Evolutionary conservation across 2,113 vertebrate genomes (phyloP).

Genomic region (Hemiscyllium ocellatum): DNA sequence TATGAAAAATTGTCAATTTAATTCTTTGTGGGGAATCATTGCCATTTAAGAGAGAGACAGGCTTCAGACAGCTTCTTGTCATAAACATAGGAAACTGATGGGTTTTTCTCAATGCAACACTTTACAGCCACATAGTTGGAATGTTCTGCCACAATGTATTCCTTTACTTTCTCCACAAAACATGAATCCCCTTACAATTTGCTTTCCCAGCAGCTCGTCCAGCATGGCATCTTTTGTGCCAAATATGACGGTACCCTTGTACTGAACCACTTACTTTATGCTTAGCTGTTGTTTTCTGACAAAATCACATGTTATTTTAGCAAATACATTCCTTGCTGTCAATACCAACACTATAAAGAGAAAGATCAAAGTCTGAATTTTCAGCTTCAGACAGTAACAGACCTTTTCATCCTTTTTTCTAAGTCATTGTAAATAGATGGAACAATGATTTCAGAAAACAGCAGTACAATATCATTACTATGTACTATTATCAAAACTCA

Average conservation of each 20-base stretch:
- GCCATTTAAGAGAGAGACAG: not conserved
- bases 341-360: conserved; percentile 53
- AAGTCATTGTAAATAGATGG: conserved; percentile 65
- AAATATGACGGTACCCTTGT: not conserved
- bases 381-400: conserved; percentile 71
- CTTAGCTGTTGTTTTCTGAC: not conserved
- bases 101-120: not conserved
- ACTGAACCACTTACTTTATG: not conserved
- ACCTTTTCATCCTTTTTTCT: conserved; percentile 62
- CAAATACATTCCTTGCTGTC: conserved; percentile 18
- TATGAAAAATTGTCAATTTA: conserved; percentile 32
- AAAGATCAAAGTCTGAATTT: conserved; percentile 72
- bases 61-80: not conserved
- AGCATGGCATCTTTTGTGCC: not conserved
- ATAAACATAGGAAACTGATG: conserved; percentile 12
- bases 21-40: conserved; percentile 11
- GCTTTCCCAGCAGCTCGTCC: not conserved
- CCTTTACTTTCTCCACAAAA: not conserved
- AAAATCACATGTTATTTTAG: not conserved
- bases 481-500: conserved; percentile 85
- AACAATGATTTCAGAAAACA: conserved; percentile 74
- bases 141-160: not conserved
- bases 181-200: not conserved
- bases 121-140: not conserved
- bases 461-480: conserved; percentile 57